Base-by-base conservation (phyloP, 2,888 invertebrate species). In the Merodon equestris region DNA sequence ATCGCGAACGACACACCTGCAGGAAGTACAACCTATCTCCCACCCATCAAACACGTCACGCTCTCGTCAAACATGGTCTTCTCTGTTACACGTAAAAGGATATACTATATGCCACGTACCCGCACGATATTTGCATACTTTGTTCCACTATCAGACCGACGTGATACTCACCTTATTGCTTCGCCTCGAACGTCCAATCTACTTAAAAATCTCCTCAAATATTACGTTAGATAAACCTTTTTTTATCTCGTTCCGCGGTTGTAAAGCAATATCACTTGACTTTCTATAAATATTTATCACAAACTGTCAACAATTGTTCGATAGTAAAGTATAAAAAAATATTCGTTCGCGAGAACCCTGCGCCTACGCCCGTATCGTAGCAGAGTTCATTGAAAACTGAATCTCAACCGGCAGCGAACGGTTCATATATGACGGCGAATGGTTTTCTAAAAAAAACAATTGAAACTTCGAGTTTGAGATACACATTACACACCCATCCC, bases 351-450 rank as follows among this genome's bases (percentile, higher is more conserved):
- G 18, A 51, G 12, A 51, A 63, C 47, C 38, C 67, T 53, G 10
- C 27, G 27, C 27, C 7, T 2, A 4, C 27, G 27, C 10, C 53
- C 67, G 73, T 53, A 51, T 14, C 53, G 58, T 63, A n/a, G 27
- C 53, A 77, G 63, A 77, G 77, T 63, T 73, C 67, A 73, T 53
- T 77, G n/a, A 58, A 73, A 77, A 77, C 77, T 77, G 48, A 77
- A 77, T 42, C 63, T 63, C 44, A 68, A 56, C 58, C n/a, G 13
- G 7, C 13, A 54, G 15, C 47, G 57, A 58, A 14, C 58, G 45
- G 48, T 57, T 73, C 47, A 60, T 73, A 68, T 77, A 61, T 77
- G 19, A 76, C 61, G 18, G 47, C 12, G 13, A 19, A 19, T 15
- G 45, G 47, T 56, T 18, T 51, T 45, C 9, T 50, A 45, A 36